A percentile compares a stretch with the other conserved stretches of the same genome.
These are phyloP conservation scores for Syrmaticus mikado DNA, from an alignment of 2,113 vertebrate genomes.

Conservation along the genomic window DNA sequence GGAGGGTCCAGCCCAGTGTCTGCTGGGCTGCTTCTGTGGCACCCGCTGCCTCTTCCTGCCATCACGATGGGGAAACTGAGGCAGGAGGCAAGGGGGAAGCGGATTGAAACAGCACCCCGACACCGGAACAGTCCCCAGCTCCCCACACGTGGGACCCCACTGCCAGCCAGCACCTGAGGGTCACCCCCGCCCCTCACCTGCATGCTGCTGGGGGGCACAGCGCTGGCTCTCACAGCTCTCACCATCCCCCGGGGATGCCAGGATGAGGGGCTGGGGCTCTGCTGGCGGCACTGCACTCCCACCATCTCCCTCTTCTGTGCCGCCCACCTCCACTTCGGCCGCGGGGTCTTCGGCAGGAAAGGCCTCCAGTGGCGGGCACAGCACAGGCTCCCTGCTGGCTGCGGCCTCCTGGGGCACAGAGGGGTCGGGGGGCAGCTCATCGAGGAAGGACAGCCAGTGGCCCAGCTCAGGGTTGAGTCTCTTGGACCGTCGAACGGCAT, in stretches of 20 bases:
- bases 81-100: neutral
- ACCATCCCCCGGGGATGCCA: conserved; percentile 76
- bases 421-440: neutral
- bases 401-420: neutral
- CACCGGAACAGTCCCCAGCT: neutral
- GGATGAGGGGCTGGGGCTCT: conserved; percentile 77
- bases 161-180: neutral
- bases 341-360: conserved; percentile 52
- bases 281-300: neutral
- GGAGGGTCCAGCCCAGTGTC: neutral
- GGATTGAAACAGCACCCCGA: neutral
- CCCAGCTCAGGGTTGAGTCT: conserved; percentile 87
- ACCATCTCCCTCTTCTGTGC: conserved; percentile 3
- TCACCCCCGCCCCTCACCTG: conserved; percentile 57
- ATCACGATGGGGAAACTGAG: neutral
- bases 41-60: rapidly evolving
- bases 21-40: neutral
- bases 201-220: conserved; percentile 42
- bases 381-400: neutral
- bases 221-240: conserved; percentile 51
- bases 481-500: conserved; percentile 89
- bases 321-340: conserved; percentile 68
- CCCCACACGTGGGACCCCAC: neutral
- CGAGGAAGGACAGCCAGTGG: conserved; percentile 73
- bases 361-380: conserved; percentile 14